These are phyloP conservation scores for Hemitrygon akajei DNA, from an alignment of 2,797 vertebrate genomes.

Conservation along the genomic window DNA sequence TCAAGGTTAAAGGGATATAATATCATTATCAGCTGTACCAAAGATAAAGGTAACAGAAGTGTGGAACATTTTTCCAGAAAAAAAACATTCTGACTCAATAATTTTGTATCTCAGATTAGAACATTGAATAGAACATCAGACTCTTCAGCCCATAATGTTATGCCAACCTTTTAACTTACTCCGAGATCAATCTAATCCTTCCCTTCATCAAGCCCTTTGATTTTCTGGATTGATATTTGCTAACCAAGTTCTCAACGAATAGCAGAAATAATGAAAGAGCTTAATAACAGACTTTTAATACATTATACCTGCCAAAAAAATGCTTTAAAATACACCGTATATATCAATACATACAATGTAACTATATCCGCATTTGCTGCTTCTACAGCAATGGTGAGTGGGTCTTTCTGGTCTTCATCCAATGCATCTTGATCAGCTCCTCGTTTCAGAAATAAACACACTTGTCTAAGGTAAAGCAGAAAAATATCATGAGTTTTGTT, in stretches of 20 bases:
- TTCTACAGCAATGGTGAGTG: conserved; percentile 83
- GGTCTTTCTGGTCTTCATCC: conserved; percentile 87
- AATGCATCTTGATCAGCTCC: conserved; percentile 94
- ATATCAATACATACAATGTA: conserved; percentile 70
- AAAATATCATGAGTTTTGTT: neutral
- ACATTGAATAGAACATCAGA: too few relatives aligned
- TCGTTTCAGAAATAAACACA: conserved; percentile 93
- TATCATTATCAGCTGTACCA: neutral
- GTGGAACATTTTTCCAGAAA: neutral
- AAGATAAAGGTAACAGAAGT: neutral
- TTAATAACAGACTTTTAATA: neutral
- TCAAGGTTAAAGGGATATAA: neutral
- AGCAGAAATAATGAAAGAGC: neutral
- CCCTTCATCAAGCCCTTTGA: too few relatives aligned
- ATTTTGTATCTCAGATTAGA: neutral
- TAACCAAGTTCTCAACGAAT: neutral
- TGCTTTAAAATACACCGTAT: neutral
- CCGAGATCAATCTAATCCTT: too few relatives aligned
- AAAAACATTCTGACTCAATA: neutral
- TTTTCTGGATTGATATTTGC: neutral
- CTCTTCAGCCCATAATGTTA: too few relatives aligned
- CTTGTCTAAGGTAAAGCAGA: conserved; percentile 67
- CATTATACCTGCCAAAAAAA: neutral
- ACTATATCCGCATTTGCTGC: conserved; percentile 97
- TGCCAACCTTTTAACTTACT: too few relatives aligned